Evolutionary conservation across 2,113 vertebrate genomes (phyloP).

Genomic region (Heterotis niloticus): DNA sequence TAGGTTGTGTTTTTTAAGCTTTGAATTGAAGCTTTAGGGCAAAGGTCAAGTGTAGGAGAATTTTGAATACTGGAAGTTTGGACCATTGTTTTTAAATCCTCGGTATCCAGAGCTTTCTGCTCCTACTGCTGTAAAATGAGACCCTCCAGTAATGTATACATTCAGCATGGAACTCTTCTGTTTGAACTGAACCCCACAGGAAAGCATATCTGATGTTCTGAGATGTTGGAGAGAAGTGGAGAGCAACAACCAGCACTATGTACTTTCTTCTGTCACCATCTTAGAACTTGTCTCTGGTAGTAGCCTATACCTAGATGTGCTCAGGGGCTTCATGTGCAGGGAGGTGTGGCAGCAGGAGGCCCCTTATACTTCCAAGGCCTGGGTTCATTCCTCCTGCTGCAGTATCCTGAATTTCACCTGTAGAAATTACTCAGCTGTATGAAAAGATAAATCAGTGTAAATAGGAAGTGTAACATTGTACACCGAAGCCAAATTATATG

Average conservation of each 20-base stretch:
- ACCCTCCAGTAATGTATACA: slow-evolving; percentile 30
- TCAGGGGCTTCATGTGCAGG: no score
- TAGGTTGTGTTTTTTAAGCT: slow-evolving; percentile 62
- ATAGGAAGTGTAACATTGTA: no score
- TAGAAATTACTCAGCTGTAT: no score
- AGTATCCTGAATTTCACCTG: no score
- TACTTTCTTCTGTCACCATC: no score
- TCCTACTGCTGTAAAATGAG: slow-evolving; percentile 47
- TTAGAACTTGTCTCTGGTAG: no score
- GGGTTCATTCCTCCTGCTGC: no score
- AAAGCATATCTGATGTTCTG: slow-evolving; percentile 53
- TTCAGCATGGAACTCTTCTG: slow-evolving; percentile 56
- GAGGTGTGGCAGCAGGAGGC: no score
- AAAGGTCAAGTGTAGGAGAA: slow-evolving; percentile 75
- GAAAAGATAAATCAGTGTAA: no score
- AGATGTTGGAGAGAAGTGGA: slow-evolving; percentile 60
- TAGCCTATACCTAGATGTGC: no score
- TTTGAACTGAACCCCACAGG: slow-evolving; percentile 61
- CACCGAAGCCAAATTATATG: no score
- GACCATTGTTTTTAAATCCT: slow-evolving; percentile 20
- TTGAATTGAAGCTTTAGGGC: slow-evolving; percentile 58
- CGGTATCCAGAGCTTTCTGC: slow-evolving; percentile 56
- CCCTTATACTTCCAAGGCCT: no score
- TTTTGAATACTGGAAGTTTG: slow-evolving; percentile 50
- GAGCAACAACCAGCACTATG: slow-evolving; percentile 7